phyloP scores from a whole-genome alignment of 2,797 vertebrate species.

The Nothura maculosa region DNA sequence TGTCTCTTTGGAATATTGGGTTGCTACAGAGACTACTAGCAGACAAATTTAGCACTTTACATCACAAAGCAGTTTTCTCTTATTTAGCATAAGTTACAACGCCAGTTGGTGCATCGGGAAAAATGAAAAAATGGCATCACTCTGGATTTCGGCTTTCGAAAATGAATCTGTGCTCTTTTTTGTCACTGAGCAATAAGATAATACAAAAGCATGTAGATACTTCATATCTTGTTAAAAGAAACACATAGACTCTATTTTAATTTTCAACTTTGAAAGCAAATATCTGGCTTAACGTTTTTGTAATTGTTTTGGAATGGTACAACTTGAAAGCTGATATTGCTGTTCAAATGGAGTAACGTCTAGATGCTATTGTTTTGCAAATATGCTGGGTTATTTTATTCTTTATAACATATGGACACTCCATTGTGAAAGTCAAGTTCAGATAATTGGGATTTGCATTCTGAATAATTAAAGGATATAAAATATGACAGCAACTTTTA shows the following conservation, averaged over 20 bases:
- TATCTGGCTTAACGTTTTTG: conserved; percentile 13
- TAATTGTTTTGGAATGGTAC: neutral
- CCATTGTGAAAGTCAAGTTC: neutral
- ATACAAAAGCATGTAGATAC: neutral
- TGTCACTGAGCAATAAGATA: neutral
- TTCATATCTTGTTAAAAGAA: neutral
- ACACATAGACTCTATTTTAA: neutral
- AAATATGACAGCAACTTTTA: neutral
- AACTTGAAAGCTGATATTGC: neutral
- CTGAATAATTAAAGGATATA: conserved; percentile 10
- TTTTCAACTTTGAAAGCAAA: conserved; percentile 9
- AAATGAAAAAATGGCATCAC: neutral
- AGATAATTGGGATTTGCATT: conserved; percentile 21
- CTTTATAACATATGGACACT: accelerated
- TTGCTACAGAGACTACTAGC: conserved; percentile 83
- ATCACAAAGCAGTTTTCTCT: conserved; percentile 65
- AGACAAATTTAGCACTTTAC: conserved; percentile 80
- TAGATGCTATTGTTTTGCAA: neutral
- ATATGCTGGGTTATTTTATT: neutral
- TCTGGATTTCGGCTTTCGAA: neutral
- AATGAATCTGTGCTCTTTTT: neutral
- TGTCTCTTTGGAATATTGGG: conserved; percentile 82
- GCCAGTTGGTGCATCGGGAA: conserved; percentile 35
- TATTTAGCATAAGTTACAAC: conserved; percentile 54
- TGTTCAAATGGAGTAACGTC: neutral